Evolutionary conservation across 2,888 invertebrate species (phyloP).

Genomic region (Hedya salicella): DNA sequence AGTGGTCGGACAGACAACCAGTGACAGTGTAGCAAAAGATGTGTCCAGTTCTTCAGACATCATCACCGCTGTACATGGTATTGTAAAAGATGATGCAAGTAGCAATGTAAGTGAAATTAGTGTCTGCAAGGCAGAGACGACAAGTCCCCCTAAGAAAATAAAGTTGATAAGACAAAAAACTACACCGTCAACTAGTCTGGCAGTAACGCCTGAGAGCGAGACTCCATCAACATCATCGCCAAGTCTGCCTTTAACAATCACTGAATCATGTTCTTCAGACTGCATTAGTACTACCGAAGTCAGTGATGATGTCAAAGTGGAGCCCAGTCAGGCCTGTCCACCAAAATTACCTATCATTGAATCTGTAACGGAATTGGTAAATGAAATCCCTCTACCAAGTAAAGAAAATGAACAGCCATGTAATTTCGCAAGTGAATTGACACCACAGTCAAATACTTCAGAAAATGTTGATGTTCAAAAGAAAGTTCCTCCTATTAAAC

Average conservation of each 20-base stretch:
- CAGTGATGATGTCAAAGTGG: constrained; percentile 42
- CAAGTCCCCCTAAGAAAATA: constrained; percentile 77
- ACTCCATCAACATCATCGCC: constrained; percentile 74
- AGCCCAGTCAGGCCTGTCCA: constrained; percentile 19
- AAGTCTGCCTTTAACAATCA: constrained; percentile 47
- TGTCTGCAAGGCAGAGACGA: constrained; percentile 81
- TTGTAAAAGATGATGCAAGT: constrained; percentile 75
- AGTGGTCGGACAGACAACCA: constrained; percentile 59
- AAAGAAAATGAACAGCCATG: constrained; percentile 46
- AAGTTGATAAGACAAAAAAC: constrained; percentile 78
- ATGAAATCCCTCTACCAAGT: constrained; percentile 35
- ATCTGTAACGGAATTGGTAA: constrained; percentile 5
- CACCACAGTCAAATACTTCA: constrained; percentile 12
- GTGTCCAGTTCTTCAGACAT: constrained; percentile 82
- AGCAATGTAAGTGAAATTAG: constrained; percentile 79
- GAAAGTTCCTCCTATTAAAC: constrained; percentile 65
- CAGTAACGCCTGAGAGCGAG: constrained; percentile 55
- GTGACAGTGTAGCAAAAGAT: constrained; percentile 72
- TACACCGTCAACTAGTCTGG: constrained; percentile 56
- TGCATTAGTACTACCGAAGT: constrained; percentile 53
- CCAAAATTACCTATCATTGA: constrained; percentile 4
- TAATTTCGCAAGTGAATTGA: constrained; percentile 6
- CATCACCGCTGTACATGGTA: constrained; percentile 69
- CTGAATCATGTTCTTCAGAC: constrained; percentile 51
- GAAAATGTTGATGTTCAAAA: constrained; percentile 47